Evolutionary conservation across 2,797 vertebrate species (phyloP).

Genomic region (Crocidura indochinensis): DNA sequence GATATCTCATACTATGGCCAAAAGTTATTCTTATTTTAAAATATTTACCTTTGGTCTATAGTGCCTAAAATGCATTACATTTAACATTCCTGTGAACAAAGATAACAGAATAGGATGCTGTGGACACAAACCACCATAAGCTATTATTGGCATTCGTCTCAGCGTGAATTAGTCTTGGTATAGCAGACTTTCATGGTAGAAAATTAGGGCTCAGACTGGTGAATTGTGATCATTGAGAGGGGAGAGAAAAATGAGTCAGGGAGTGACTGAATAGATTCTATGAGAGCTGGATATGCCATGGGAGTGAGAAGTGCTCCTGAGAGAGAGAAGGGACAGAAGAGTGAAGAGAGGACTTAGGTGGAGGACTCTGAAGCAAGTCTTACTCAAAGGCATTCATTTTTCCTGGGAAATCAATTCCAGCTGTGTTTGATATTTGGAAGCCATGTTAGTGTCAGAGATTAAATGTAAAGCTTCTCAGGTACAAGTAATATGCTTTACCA

Average conservation of each 20-base stretch:
- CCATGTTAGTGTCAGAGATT: too few relatives aligned
- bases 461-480: too few relatives aligned
- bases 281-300: neutral
- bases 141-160: neutral
- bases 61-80: neutral
- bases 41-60: neutral
- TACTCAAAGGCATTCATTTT: too few relatives aligned
- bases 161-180: neutral
- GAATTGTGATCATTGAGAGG: neutral
- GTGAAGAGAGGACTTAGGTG: too few relatives aligned
- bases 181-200: neutral
- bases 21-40: constrained; percentile 2
- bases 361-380: too few relatives aligned
- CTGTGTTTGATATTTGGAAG: too few relatives aligned
- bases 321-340: too few relatives aligned
- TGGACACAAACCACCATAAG: neutral
- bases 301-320: neutral
- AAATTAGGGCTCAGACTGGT: neutral
- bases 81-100: neutral
- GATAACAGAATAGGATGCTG: neutral
- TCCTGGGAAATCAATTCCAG: too few relatives aligned
- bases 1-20: too few relatives aligned
- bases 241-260: neutral
- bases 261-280: neutral
- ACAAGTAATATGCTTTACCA: too few relatives aligned